Percentiles rank a stretch among this genome's conserved stretches.
Conservation (phyloP, 2,113 vertebrate species). For the Takifugu flavidus region DNA sequence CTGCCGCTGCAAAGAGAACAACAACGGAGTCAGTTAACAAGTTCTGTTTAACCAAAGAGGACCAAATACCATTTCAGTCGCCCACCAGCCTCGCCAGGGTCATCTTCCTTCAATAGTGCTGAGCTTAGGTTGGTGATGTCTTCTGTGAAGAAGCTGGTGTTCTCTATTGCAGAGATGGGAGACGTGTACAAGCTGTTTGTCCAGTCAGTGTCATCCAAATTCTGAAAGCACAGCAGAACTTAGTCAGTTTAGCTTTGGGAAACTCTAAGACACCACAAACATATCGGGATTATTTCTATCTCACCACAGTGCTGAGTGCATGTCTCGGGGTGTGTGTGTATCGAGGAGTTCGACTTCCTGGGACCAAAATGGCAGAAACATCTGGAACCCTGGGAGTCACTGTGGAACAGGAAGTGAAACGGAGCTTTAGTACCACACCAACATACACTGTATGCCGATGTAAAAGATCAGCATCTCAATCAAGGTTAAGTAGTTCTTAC, state of each 20-base stretch:
- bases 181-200: conserved; percentile 75
- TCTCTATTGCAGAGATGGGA: conserved; percentile 72
- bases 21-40: not conserved
- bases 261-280: not conserved
- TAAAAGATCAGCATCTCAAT: not conserved
- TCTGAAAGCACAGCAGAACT: conserved; percentile 39
- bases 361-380: conserved; percentile 56
- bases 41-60: not conserved
- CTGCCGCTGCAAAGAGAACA: conserved; percentile 78
- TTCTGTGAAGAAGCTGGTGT: conserved; percentile 78
- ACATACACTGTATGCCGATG: too few relatives aligned
- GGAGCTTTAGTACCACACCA: not conserved
- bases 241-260: too few relatives aligned
- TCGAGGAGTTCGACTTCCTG: conserved; percentile 55
- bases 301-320: conserved; percentile 27
- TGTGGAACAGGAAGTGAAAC: conserved; percentile 13
- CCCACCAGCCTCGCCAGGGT: conserved; percentile 91
- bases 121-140: conserved; percentile 84
- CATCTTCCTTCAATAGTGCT: conserved; percentile 88
- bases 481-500: conserved; percentile 48
- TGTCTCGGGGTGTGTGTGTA: conserved; percentile 45
- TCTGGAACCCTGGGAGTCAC: conserved; percentile 63
- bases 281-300: not conserved
- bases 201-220: conserved; percentile 89
- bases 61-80: not conserved